Percentiles rank a stretch among this genome's conserved stretches.
phyloP scores from a whole-genome alignment of 1,140 invertebrate species.

The Musca vetustissima region DNA sequence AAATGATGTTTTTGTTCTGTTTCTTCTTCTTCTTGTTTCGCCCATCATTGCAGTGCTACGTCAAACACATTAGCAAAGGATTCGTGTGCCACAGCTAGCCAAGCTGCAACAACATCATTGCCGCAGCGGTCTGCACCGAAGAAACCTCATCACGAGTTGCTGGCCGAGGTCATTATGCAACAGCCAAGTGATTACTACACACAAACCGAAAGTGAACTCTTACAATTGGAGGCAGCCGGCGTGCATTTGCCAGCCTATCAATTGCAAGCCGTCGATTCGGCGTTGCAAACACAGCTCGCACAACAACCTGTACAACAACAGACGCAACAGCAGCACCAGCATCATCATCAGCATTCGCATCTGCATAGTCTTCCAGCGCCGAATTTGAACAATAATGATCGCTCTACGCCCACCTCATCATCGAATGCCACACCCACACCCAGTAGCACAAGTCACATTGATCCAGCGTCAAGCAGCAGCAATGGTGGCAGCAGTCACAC shows the following conservation, averaged over 20 bases:
- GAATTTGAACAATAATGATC: conserved; percentile 25
- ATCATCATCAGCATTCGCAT: conserved; percentile 23
- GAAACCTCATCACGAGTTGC: conserved; percentile 31
- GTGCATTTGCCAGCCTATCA: conserved; percentile 29
- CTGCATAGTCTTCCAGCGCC: conserved; percentile 23
- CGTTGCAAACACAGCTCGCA: conserved; percentile 7
- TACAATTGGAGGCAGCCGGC: conserved; percentile 49
- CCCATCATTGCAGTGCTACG: background rate
- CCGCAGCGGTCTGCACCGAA: background rate
- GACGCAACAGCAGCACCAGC: conserved; percentile 21
- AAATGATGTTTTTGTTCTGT: background rate
- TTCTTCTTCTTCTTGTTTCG: background rate
- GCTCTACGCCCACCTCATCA: conserved; percentile 26
- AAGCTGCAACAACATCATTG: background rate
- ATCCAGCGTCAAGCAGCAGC: conserved; percentile 35
- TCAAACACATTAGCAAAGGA: conserved; percentile 17
- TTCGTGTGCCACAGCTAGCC: background rate
- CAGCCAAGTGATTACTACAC: conserved; percentile 53
- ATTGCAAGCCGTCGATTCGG: conserved; percentile 23
- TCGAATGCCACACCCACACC: conserved; percentile 35
- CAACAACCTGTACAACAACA: conserved; percentile 28
- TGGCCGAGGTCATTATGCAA: conserved; percentile 41
- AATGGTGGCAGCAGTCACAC: conserved; percentile 37
- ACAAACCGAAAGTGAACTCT: conserved; percentile 50
- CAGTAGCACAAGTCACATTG: conserved; percentile 36